Evolutionary conservation across 2,797 vertebrate species (phyloP).

Genomic region (Gambelia wislizenii): DNA sequence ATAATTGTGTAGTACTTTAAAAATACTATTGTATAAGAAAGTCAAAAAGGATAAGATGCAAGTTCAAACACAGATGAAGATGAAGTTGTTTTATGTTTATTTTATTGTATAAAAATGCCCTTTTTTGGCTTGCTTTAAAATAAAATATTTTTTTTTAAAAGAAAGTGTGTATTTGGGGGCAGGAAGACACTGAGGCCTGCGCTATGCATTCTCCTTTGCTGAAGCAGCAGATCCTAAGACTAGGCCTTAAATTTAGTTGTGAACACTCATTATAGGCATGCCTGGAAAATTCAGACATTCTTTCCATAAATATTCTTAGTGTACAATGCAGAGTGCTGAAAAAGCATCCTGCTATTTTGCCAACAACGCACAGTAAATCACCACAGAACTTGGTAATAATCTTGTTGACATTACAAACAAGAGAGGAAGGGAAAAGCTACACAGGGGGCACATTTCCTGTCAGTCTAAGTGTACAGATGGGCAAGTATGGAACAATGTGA

Average conservation of each 20-base stretch:
- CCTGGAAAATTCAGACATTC: constrained; percentile 30
- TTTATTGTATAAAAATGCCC: too few species aligned
- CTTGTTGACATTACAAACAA: constrained; percentile 48
- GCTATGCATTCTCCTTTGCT: background rate
- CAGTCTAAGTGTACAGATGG: constrained; percentile 41
- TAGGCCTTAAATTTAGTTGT: constrained; percentile 13
- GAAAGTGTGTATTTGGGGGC: too few species aligned
- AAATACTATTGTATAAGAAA: too few species aligned
- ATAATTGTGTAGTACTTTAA: too few species aligned
- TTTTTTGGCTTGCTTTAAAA: too few species aligned
- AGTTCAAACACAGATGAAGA: too few species aligned
- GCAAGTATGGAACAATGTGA: constrained; percentile 39
- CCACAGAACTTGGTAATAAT: constrained; percentile 48
- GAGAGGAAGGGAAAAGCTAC: constrained; percentile 32
- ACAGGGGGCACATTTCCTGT: constrained; percentile 43
- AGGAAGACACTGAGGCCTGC: background rate
- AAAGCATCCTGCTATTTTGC: constrained; percentile 31
- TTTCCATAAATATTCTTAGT: constrained; percentile 29
- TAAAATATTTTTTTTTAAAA: too few species aligned
- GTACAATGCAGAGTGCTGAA: constrained; percentile 30
- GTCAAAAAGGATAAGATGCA: too few species aligned
- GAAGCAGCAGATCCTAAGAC: background rate
- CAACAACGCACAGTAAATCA: constrained; percentile 50
- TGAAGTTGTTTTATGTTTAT: too few species aligned
- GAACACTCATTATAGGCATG: constrained; percentile 4